Percentiles rank a stretch among this genome's conserved stretches.
phyloP scores from a whole-genome alignment of 2,113 vertebrate genomes.

The Misgurnus anguillicaudatus region DNA sequence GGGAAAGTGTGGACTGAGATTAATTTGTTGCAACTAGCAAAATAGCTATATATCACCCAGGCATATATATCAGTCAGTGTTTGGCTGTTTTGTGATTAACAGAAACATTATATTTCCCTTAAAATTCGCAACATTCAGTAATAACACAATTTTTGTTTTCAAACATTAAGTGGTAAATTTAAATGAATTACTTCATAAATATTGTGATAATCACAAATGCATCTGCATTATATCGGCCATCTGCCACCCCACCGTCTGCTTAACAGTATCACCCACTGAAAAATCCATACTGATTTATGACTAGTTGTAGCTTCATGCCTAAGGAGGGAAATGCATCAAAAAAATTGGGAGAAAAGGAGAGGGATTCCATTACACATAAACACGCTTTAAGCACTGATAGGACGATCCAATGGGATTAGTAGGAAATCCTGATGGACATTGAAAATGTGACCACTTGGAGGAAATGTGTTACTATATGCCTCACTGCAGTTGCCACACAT shows the following conservation, averaged over 20 bases:
- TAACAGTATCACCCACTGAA: too few species aligned
- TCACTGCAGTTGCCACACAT: slow-evolving; percentile 22
- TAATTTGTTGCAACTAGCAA: background rate
- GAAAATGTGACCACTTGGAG: slow-evolving; percentile 74
- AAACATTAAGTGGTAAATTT: too few species aligned
- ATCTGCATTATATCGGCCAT: too few species aligned
- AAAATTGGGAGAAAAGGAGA: slow-evolving; percentile 37
- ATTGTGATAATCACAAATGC: too few species aligned
- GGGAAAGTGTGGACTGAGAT: background rate
- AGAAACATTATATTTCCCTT: background rate
- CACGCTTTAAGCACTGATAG: slow-evolving; percentile 70
- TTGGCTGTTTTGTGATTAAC: background rate
- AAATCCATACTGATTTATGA: too few species aligned
- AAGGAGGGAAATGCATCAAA: background rate
- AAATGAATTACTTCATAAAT: too few species aligned
- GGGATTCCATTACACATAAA: slow-evolving; percentile 76
- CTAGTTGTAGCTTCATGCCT: background rate
- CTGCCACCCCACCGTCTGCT: too few species aligned
- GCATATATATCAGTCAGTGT: background rate
- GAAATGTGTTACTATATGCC: slow-evolving; percentile 50
- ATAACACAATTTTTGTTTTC: too few species aligned
- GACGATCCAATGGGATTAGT: slow-evolving; percentile 76
- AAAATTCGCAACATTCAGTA: too few species aligned
- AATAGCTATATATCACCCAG: background rate
- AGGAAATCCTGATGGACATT: slow-evolving; percentile 74